Evolutionary conservation across 1,140 invertebrate species (phyloP).

Genomic region (Wiebesia pumilae): DNA sequence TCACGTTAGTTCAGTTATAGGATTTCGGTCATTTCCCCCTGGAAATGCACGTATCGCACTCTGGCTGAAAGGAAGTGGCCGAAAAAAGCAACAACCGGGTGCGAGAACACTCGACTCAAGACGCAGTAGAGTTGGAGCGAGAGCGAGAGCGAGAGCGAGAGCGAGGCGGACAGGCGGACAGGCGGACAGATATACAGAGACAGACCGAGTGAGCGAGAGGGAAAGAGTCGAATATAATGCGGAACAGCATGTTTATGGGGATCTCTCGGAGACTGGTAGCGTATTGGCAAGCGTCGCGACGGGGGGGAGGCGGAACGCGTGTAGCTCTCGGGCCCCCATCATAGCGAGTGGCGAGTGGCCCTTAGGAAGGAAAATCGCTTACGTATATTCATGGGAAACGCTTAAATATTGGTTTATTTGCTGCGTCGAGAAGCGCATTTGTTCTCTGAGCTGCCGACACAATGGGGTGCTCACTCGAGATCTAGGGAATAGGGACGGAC

Average conservation of each 20-base stretch:
- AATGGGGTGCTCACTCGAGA: neutral
- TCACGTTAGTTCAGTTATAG: constrained; percentile 21
- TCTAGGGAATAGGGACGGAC: neutral
- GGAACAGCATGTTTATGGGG: constrained; percentile 67
- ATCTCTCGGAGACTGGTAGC: constrained; percentile 64
- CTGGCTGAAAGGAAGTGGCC: neutral
- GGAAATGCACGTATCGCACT: neutral
- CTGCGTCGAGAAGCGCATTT: neutral
- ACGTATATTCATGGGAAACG: constrained; percentile 71
- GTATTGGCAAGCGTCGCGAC: constrained; percentile 65
- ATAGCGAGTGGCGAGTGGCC: constrained; percentile 25
- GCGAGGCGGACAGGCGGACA: neutral
- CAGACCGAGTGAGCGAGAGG: neutral
- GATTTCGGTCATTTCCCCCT: constrained; percentile 52
- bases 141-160: neutral
- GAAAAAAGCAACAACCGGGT: neutral
- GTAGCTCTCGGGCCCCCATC: constrained; percentile 66
- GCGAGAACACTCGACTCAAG: constrained; percentile 53
- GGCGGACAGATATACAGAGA: neutral
- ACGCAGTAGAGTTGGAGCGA: constrained; percentile 41
- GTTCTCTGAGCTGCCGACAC: neutral
- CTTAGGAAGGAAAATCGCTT: constrained; percentile 60
- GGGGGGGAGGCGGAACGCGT: constrained; percentile 65
- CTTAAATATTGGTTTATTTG: constrained; percentile 71
- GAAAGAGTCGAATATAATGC: constrained; percentile 53